Percentiles rank a stretch among this genome's conserved stretches.
Conservation (phyloP, 2,113 vertebrate species). For the Prolemur simus region DNA sequence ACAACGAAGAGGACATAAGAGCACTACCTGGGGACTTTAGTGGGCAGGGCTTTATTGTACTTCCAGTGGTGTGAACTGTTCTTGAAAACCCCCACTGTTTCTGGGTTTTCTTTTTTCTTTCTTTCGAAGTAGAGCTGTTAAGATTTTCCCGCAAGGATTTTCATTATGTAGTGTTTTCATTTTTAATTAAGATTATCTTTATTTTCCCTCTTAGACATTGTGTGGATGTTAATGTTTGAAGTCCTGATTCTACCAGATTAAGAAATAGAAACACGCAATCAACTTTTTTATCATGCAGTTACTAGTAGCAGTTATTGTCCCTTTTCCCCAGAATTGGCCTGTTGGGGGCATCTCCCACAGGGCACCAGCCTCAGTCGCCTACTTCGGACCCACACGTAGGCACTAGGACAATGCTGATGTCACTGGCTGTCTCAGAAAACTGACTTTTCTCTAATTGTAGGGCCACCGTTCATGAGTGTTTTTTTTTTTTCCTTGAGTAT, state of each 20-base stretch:
- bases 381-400: background rate
- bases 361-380: background rate
- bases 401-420: background rate
- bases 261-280: background rate
- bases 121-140: background rate
- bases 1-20: background rate
- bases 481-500: background rate
- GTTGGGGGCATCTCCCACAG: background rate
- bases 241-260: slow-evolving; percentile 1
- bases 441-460: background rate
- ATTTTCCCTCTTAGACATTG: slow-evolving; percentile 24
- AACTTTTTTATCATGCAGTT: background rate
- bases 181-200: slow-evolving; percentile 41
- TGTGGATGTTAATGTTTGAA: slow-evolving; percentile 7
- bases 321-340: background rate
- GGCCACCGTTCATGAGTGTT: background rate
- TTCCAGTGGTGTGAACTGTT: background rate
- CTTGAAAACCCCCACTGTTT: background rate
- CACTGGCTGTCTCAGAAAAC: background rate
- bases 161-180: background rate
- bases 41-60: background rate
- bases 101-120: background rate
- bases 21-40: background rate
- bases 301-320: background rate
- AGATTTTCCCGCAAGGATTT: slow-evolving; percentile 27